These are phyloP conservation scores for Hypanus sabinus DNA, from an alignment of 2,113 vertebrate species.

Conservation along the genomic window DNA sequence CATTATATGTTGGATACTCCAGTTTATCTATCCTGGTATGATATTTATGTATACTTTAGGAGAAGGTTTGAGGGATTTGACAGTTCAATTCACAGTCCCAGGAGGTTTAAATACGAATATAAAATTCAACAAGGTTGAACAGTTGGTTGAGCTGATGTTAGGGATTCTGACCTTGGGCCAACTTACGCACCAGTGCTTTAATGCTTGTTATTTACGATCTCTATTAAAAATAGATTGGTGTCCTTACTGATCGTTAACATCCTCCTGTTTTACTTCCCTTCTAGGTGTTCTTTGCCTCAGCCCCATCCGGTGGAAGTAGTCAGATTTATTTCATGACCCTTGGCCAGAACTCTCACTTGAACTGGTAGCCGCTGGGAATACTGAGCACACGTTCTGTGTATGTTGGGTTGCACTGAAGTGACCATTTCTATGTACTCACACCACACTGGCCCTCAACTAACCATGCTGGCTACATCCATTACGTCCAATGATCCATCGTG, in stretches of 20 bases:
- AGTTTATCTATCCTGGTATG: background rate
- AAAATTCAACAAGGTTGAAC: background rate
- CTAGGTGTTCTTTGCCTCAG: slow-evolving; percentile 86
- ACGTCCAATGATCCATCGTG: background rate
- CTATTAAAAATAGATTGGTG: background rate
- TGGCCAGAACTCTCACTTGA: slow-evolving; percentile 77
- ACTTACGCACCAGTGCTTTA: background rate
- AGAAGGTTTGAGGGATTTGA: background rate
- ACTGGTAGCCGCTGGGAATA: slow-evolving; percentile 58
- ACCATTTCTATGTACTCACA: background rate
- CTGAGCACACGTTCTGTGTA: background rate
- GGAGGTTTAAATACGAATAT: background rate
- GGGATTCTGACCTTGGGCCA: background rate
- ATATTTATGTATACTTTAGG: background rate
- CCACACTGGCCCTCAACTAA: background rate
- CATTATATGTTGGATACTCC: background rate
- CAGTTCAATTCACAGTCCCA: background rate
- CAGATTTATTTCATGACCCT: slow-evolving; percentile 95
- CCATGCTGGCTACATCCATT: background rate
- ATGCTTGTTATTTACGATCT: background rate
- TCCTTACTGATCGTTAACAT: background rate
- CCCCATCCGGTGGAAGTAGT: slow-evolving; percentile 77
- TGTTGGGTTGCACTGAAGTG: background rate
- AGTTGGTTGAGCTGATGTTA: background rate
- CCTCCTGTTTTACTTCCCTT: slow-evolving; percentile 34